phyloP scores from a whole-genome alignment of 2,888 invertebrate species.

The Mythimna loreyi region DNA sequence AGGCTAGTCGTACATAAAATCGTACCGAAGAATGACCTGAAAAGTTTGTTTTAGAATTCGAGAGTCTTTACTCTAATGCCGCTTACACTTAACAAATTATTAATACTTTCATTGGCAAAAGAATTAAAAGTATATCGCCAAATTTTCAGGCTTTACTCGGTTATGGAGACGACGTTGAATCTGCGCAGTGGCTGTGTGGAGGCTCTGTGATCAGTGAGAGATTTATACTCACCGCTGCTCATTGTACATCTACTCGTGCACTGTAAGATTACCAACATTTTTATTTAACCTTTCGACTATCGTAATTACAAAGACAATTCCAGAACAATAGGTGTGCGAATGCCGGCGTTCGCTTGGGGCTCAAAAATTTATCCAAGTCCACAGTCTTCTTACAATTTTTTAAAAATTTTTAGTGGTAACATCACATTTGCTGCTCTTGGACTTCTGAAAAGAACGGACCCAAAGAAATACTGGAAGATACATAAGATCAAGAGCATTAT shows the following conservation, averaged over 20 bases:
- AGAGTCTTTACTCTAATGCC: too few relatives aligned
- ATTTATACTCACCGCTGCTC: constrained; percentile 69
- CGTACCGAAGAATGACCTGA: too few relatives aligned
- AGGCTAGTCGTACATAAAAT: too few relatives aligned
- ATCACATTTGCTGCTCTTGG: constrained; percentile 56
- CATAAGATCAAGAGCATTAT: constrained; percentile 51
- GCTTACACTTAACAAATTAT: too few relatives aligned
- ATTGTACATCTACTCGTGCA: constrained; percentile 26
- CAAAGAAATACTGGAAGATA: constrained; percentile 49
- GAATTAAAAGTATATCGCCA: too few relatives aligned
- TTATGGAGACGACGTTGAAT: constrained; percentile 36
- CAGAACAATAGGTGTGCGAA: too few relatives aligned
- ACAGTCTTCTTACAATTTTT: neutral
- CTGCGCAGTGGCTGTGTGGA: constrained; percentile 68
- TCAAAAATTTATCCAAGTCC: too few relatives aligned
- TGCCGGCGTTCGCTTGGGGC: too few relatives aligned
- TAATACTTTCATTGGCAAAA: too few relatives aligned
- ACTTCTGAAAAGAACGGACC: constrained; percentile 49
- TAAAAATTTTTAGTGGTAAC: constrained; percentile 46
- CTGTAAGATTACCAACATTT: constrained; percentile 27
- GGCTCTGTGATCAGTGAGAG: constrained; percentile 69
- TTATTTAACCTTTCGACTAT: too few relatives aligned
- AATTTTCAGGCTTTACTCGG: constrained; percentile 52
- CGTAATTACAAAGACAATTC: too few relatives aligned
- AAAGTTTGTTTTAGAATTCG: too few relatives aligned